These are phyloP conservation scores for Eumacrocentrus americanus DNA, from an alignment of 2,888 invertebrate genomes.

Conservation along the genomic window DNA sequence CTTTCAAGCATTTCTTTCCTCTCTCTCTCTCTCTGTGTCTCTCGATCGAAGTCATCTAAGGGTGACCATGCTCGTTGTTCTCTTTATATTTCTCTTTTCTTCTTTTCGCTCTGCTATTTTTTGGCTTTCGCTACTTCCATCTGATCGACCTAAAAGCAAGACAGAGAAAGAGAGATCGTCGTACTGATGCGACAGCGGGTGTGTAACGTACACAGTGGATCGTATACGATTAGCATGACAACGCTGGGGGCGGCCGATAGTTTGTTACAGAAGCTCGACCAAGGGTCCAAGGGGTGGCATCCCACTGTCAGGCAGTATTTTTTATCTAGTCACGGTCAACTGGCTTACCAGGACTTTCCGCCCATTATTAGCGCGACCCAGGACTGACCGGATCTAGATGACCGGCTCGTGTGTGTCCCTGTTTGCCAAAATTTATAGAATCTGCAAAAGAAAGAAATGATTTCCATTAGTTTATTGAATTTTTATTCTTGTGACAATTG, in stretches of 20 bases:
- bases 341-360: constrained; percentile 56
- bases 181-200: constrained; percentile 16
- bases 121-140: constrained; percentile 26
- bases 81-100: constrained; percentile 19
- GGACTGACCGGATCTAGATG: constrained; percentile 41
- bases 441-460: not conserved
- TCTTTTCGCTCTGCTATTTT: constrained; percentile 7
- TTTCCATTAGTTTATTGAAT: not conserved
- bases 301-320: constrained; percentile 58
- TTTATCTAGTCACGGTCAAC: constrained; percentile 63
- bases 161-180: not conserved
- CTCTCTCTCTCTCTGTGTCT: not conserved
- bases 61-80: constrained; percentile 25
- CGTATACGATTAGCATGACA: constrained; percentile 60
- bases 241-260: constrained; percentile 40
- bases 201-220: constrained; percentile 37
- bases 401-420: constrained; percentile 2
- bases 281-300: constrained; percentile 19
- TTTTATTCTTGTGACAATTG: too few relatives aligned
- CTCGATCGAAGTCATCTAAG: constrained; percentile 14
- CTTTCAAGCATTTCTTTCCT: constrained; percentile 25
- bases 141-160: too few relatives aligned
- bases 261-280: constrained; percentile 37
- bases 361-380: constrained; percentile 60
- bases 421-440: not conserved